These are phyloP conservation scores for Jordanella pulchra DNA, from an alignment of 2,797 vertebrate species.

Conservation along the genomic window DNA sequence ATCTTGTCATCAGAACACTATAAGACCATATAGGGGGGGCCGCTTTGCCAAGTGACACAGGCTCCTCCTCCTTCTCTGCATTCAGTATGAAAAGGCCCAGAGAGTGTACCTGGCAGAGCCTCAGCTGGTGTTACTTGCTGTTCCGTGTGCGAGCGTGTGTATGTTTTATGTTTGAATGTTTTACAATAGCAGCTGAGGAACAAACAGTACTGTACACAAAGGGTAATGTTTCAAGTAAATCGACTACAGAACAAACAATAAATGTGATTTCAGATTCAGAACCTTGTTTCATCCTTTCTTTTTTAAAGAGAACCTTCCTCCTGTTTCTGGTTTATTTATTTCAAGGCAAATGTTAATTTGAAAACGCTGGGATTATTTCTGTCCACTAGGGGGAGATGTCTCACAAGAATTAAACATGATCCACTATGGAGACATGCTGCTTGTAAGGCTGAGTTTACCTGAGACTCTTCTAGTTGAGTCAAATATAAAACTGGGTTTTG, in stretches of 20 bases:
- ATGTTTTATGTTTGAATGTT: conserved; percentile 27
- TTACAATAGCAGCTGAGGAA: conserved; percentile 49
- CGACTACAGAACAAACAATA: conserved; percentile 82
- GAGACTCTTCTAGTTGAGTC: too few species aligned
- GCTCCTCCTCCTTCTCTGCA: conserved; percentile 34
- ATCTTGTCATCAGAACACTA: conserved; percentile 68
- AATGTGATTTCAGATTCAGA: conserved; percentile 82
- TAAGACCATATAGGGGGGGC: conserved; percentile 54
- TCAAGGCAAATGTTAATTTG: not conserved
- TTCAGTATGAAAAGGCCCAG: conserved; percentile 1
- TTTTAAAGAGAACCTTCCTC: too few species aligned
- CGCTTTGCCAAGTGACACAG: conserved; percentile 37
- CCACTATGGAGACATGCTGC: too few species aligned
- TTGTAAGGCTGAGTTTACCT: too few species aligned
- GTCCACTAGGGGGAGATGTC: not conserved
- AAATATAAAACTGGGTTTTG: too few species aligned
- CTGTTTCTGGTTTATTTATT: too few species aligned
- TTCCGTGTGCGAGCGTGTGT: conserved; percentile 31
- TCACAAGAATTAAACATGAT: not conserved
- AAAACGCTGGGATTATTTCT: not conserved
- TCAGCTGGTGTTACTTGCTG: conserved; percentile 61
- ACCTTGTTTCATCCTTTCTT: conserved; percentile 16
- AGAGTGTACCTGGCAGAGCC: conserved; percentile 44
- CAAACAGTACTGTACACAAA: conserved; percentile 74
- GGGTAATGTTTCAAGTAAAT: conserved; percentile 75